phyloP scores from a whole-genome alignment of 2,888 invertebrate species.

The Sesamia inferens region DNA sequence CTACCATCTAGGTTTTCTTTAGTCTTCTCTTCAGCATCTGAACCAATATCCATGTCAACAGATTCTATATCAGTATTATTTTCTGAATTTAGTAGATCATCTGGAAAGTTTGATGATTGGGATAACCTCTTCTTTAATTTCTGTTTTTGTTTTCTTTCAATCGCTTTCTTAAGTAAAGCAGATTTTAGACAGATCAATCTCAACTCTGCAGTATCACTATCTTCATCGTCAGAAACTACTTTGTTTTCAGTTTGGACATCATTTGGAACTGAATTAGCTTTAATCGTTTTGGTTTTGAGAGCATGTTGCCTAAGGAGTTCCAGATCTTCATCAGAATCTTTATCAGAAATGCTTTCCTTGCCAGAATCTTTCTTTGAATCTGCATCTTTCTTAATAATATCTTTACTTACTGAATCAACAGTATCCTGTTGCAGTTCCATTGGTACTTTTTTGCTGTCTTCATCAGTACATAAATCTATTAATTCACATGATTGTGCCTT shows the following conservation, averaged over 20 bases:
- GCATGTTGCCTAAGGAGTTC: slow-evolving; percentile 85
- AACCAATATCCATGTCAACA: slow-evolving; percentile 89
- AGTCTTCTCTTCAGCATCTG: slow-evolving; percentile 82
- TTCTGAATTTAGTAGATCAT: slow-evolving; percentile 76
- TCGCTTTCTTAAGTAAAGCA: slow-evolving; percentile 92
- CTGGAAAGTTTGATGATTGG: slow-evolving; percentile 76
- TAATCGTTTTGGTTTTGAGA: slow-evolving; percentile 82
- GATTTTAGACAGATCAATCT: slow-evolving; percentile 92
- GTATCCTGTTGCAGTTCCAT: slow-evolving; percentile 53
- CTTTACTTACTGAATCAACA: slow-evolving; percentile 65
- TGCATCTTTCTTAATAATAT: slow-evolving; percentile 48
- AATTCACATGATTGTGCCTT: slow-evolving; percentile 62
- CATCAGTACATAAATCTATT: slow-evolving; percentile 74
- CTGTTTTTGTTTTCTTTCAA: slow-evolving; percentile 88
- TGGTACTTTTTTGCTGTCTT: slow-evolving; percentile 61
- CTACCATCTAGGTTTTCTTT: slow-evolving; percentile 67
- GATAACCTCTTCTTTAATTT: slow-evolving; percentile 81
- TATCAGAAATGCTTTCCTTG: slow-evolving; percentile 60
- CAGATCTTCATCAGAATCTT: slow-evolving; percentile 86
- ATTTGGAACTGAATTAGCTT: slow-evolving; percentile 65
- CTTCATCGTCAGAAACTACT: slow-evolving; percentile 85
- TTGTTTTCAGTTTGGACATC: slow-evolving; percentile 63
- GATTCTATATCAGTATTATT: slow-evolving; percentile 87
- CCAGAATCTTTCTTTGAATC: slow-evolving; percentile 31
- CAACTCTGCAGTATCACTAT: slow-evolving; percentile 91